Conservation (phyloP, 2,888 invertebrate genomes). For the Brachyopa scutellaris region DNA sequence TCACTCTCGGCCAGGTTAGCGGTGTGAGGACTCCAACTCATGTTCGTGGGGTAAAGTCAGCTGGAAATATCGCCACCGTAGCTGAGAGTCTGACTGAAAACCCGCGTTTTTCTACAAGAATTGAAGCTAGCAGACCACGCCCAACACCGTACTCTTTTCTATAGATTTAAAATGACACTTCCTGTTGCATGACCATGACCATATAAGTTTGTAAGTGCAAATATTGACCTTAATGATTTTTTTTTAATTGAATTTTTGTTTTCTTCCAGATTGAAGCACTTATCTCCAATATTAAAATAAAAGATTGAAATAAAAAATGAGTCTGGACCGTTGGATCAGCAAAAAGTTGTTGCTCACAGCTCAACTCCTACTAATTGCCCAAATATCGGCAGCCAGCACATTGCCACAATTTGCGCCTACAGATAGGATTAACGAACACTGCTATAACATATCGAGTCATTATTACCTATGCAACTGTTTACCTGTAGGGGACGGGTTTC, state of each 20-base stretch:
- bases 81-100: too few relatives aligned
- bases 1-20: too few relatives aligned
- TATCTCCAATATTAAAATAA: background rate
- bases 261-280: constrained; percentile 13
- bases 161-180: too few relatives aligned
- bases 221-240: background rate
- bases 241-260: background rate
- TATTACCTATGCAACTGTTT: constrained; percentile 78
- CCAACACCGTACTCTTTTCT: too few relatives aligned
- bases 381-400: constrained; percentile 33
- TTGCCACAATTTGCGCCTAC: constrained; percentile 61
- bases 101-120: too few relatives aligned
- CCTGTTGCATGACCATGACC: too few relatives aligned
- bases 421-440: constrained; percentile 76
- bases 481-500: constrained; percentile 77
- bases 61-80: too few relatives aligned
- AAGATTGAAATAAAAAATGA: too few relatives aligned
- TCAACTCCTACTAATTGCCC: constrained; percentile 35
- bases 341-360: constrained; percentile 18
- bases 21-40: too few relatives aligned
- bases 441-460: constrained; percentile 76
- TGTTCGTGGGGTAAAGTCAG: too few relatives aligned
- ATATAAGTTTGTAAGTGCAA: too few relatives aligned
- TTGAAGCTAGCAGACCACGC: too few relatives aligned
- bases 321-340: constrained; percentile 1